Base-by-base conservation (phyloP, 1,140 invertebrate genomes). In the Trialeurodes vaporariorum region DNA sequence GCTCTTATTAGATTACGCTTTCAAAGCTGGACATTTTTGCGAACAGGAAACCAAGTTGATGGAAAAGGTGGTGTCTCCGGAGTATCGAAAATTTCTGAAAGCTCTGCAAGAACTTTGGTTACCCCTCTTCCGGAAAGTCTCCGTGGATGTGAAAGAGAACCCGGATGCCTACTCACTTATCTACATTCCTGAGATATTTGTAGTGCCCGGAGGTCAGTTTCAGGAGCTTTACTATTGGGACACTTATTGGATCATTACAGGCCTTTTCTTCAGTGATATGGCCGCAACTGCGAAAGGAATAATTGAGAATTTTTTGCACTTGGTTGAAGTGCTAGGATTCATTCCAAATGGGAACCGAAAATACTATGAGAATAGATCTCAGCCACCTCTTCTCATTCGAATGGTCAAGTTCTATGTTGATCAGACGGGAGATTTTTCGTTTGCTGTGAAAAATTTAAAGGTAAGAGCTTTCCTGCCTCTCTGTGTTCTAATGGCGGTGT, bases 201-300 rank as follows among this genome's bases (percentile, higher is more conserved):
- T 94, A n/a, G 83, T 94, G 25, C 92, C 93, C 2, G 92, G 93
- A 11, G 92, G 92, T 2, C 80, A 91, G 64, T 95, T 95, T 74
- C 24, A 61, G 21, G 89, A 91, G 73, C 80, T 89, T 63, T 94
- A 93, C 76, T 94, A 94, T 74, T 94, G 92, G 91, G 91, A 94
- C 75, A 89, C 90, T 1, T 94, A 87, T 77, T 94, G 91, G 91
- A 86, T 92, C 9, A 80, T 93, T 17, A 85, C 86, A 71, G 91
- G 91, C 13, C 79, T 94, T 2, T 76, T 94, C 0, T 74, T 87
- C 21, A 87, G 84, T 65, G 86, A 86, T 70, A 93, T 94, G 90
- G 73, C 77, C 0, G 72, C 82, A 21, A 93, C 91, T 13, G 87
- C 84, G 0, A 83, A 77, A 71, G 88, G 87, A 21, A 88, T 93